Evolutionary conservation across 2,113 vertebrate species (phyloP), one percentile per base, ranked within the genome.

Genomic region (Anolis carolinensis): DNA sequence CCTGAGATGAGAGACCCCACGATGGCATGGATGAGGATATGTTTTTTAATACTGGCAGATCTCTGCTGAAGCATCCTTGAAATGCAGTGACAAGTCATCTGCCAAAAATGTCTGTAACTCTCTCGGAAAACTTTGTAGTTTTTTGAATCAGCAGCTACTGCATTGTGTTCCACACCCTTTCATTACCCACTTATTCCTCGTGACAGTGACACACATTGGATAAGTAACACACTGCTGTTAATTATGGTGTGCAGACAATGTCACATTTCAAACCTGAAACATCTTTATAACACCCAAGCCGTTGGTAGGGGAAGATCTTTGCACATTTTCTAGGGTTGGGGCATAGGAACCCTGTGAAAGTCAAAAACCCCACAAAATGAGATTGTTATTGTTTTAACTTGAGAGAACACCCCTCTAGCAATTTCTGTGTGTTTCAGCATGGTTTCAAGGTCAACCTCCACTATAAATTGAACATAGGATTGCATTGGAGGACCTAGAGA

Each of bases 1-100:
- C 86, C 3, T 0, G 86, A 93, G 89, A 87, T 79, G 89, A 92
- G 92, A 91, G 92, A 90, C 84, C 80, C 79, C 82, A 63, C 23
- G 5, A 85, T 87, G 87, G 89, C 86, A 89, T 82, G 0, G 4
- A 90, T 85, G 89, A 21, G 36, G 80, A 91, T 79, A 48, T 83
- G 50, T 81, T 89, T 89, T 89, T 91, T 82, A 70, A 79, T 81
- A 84, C 74, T 87, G 89, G 50, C 67, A 93, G 81, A 63, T 89
- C 78, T 86, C 86, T 81, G 32, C 68, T 48, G 70, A 89, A 48
- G 30, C 65, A 87, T 55, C 79, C 81, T 78, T 89, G 83, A 93
- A 91, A 88, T 83, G 84, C 84, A 70, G 68, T 55, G 92, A 84
- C 78, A 86, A 89, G 81, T 71, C 30, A 85, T 81, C 9, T 52